Base-by-base conservation (phyloP, 1,140 invertebrate species). In the Babylonia areolata region DNA sequence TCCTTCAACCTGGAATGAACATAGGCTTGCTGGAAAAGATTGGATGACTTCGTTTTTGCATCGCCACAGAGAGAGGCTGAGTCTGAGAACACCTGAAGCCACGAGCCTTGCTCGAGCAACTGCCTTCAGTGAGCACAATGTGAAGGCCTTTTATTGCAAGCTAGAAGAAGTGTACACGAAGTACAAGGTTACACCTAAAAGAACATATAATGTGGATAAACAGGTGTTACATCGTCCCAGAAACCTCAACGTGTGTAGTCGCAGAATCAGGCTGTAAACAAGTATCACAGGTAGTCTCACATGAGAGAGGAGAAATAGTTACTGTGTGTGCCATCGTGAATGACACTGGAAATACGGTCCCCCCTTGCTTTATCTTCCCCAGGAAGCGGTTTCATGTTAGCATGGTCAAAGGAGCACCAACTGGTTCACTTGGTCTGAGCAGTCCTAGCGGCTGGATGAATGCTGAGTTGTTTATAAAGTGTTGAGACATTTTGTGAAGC, bases 171-270 rank as follows among this genome's bases (percentile, higher is more conserved):
- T 79, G 17, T 40, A 40, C 17, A 37, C 3, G 17, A 9, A 46
- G 20, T 33, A 20, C 35, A 3, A n/a, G 6, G 5, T 37, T 12
- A 9, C 6, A 12, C 77, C 77, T n/a, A 28, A 79, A 20, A 5
- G 40, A 28, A 28, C 35, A 17, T 79, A 28, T 23, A 79, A 79
- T 79, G 15, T 79, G 37, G 77, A 79, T 79, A 79, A 28, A 40
- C 77, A 79, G 15, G 6, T 17, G 3, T 79, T 6, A 3, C 40
- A 79, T 17, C 77, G 31, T 39, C 20, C 37, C 77, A 79, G 12
- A 79, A 79, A 37, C 77, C 77, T 23, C 11, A 69, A 31, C 9
- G n/a, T n/a, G 28, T 5, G 64, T 69, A 9, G 5, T 79, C 12
- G 35, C 77, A 11, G 37, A 39, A 39, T 40, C 37, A 3, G 77